Percentiles rank a stretch among this genome's conserved stretches.
These are phyloP conservation scores for Vespertilio murinus DNA, from an alignment of 2,797 vertebrate genomes.

Conservation along the genomic window DNA sequence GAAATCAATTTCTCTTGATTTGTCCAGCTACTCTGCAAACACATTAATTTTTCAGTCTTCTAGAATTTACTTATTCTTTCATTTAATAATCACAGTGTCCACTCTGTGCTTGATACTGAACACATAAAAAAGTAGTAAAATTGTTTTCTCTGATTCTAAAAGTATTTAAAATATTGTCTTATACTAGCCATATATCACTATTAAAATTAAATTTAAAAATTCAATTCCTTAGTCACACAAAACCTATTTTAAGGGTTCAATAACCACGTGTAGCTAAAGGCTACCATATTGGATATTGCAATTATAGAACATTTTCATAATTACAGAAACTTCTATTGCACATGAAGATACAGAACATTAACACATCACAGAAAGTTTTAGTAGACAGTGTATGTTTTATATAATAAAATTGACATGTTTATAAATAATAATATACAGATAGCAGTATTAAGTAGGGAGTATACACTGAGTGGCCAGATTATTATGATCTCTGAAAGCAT, in stretches of 20 bases:
- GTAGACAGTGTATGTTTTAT: not conserved
- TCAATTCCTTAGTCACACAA: not conserved
- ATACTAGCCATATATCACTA: not conserved
- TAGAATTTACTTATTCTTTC: not conserved
- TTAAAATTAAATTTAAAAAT: slow-evolving; percentile 7
- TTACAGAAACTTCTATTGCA: not conserved
- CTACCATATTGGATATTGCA: not conserved
- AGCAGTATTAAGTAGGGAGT: not conserved
- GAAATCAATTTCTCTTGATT: not conserved
- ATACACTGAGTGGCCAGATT: too few species aligned
- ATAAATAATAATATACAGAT: not conserved
- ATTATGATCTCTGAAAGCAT: too few species aligned
- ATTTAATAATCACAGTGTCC: not conserved
- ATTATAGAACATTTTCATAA: not conserved
- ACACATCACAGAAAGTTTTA: not conserved
- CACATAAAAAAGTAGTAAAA: not conserved
- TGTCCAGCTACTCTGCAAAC: not conserved
- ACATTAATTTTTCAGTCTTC: not conserved
- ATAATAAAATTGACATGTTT: not conserved
- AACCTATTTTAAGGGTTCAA: not conserved
- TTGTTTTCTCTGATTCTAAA: not conserved
- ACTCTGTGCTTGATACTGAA: not conserved
- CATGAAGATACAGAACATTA: not conserved
- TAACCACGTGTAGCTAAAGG: not conserved
- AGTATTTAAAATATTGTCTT: not conserved